Base-by-base conservation (phyloP, 2,113 vertebrate genomes). In the Tupaia chinensis region DNA sequence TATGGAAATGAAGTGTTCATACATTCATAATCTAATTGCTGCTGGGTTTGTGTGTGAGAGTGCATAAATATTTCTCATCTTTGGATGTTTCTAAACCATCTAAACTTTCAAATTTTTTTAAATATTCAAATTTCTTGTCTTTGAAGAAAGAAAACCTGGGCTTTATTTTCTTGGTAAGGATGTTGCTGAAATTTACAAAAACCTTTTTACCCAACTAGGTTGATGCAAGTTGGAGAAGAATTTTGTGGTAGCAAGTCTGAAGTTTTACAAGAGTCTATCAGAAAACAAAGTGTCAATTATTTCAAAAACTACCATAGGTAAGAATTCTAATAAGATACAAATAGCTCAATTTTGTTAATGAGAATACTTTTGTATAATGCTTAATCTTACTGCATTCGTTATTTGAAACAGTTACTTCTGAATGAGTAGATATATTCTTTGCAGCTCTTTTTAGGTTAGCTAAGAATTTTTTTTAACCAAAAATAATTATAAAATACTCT, bases 271-370 rank as follows among this genome's bases (percentile, higher is more conserved):
- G 99, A 99, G 95, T 99, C 99, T 58, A 99, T 99, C 98, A 99
- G 99, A 98, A 99, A 99, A 88, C 99, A 99, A 98, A 99, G 99
- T 23, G 98, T 99, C 81, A 99, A 99, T 98, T 99, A 99, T 98
- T 99, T 99, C 96, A 99, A 99, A 97, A 99, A 99, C 94, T 99
- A 99, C 97, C 99, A 99, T 99, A 99, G 99, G 99, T 99, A 96
- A 99, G 98, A 94, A 94, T 22, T 69, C 34, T 53, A 80, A 63
- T 92, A 0, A 70, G n/a, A 25, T 56, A 61, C 16, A 16, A 90
- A 66, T 91, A 54, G 12, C 44, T 77, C 3, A 92, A 84, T 89
- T 60, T 91, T 85, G 34, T 9, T 66, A 29, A 32, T 86, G 44
- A 82, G 69, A 78, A 32, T 92, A 54, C 58, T 66, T 93, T 81